phyloP scores from a whole-genome alignment of 2,888 invertebrate species.

The Drosophila maculinotata region DNA sequence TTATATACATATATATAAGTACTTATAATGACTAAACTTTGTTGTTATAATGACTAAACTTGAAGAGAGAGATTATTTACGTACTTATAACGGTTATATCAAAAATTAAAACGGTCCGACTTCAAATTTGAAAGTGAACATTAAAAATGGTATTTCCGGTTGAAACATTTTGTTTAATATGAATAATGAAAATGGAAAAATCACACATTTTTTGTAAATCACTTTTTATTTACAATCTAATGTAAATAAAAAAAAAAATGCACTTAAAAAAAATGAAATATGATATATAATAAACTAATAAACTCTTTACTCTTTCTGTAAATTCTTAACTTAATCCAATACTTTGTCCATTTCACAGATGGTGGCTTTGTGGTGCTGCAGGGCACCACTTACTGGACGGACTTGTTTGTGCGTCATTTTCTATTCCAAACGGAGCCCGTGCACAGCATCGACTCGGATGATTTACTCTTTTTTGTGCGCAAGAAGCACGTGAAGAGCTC shows the following conservation, averaged over 20 bases:
- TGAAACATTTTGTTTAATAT: too few species aligned
- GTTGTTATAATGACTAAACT: background rate
- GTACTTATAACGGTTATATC: background rate
- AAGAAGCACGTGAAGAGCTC: slow-evolving; percentile 95
- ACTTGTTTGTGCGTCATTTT: slow-evolving; percentile 97
- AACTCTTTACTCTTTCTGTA: background rate
- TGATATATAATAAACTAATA: too few species aligned
- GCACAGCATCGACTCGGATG: slow-evolving; percentile 94
- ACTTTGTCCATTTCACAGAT: slow-evolving; percentile 87
- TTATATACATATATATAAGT: background rate
- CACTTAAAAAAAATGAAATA: too few species aligned
- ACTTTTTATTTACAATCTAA: too few species aligned
- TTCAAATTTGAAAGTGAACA: too few species aligned
- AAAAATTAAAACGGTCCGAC: background rate
- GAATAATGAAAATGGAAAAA: too few species aligned
- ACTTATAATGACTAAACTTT: slow-evolving; percentile 20
- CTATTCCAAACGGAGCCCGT: slow-evolving; percentile 93
- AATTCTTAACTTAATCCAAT: background rate
- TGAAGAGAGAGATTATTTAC: background rate
- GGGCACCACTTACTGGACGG: slow-evolving; percentile 98
- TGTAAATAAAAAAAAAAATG: too few species aligned
- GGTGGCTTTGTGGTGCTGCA: slow-evolving; percentile 96
- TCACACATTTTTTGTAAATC: too few species aligned
- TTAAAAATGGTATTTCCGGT: too few species aligned
- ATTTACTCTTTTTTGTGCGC: slow-evolving; percentile 97